Conservation (phyloP, 2,113 vertebrate species). For the Gambusia holbrooki region DNA sequence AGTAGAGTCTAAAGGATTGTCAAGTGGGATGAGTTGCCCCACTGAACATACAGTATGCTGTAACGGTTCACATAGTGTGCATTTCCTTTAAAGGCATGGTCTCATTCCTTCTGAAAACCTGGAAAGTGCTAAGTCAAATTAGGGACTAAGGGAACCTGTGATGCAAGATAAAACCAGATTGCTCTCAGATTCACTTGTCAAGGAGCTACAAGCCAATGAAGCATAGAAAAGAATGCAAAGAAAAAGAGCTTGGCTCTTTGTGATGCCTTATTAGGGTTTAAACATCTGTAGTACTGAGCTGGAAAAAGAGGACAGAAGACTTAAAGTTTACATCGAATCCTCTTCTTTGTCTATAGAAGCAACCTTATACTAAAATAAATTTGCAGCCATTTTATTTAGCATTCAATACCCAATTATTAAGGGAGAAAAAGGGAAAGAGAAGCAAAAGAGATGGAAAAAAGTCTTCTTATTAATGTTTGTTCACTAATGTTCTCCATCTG, state of each 20-base stretch:
- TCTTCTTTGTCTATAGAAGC: background rate
- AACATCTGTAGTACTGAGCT: background rate
- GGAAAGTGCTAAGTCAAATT: background rate
- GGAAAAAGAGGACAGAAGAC: background rate
- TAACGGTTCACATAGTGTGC: background rate
- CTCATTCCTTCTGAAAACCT: background rate
- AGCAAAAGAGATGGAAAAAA: no score
- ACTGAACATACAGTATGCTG: background rate
- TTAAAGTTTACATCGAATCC: background rate
- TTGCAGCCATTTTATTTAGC: no score
- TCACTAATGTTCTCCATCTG: background rate
- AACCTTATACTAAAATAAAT: background rate
- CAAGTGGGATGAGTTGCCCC: background rate
- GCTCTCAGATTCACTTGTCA: constrained; percentile 15
- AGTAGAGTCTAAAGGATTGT: background rate
- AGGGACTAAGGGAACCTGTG: constrained; percentile 1
- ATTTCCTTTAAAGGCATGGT: constrained; percentile 33
- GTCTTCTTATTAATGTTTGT: background rate
- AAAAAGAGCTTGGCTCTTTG: constrained; percentile 18
- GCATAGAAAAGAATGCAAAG: constrained; percentile 16
- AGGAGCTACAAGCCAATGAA: constrained; percentile 36
- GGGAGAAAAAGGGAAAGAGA: no score
- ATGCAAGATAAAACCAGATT: constrained; percentile 13
- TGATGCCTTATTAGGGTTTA: constrained; percentile 29
- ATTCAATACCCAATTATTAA: no score